These are phyloP conservation scores for Gymnocheta viridis DNA, from an alignment of 2,888 invertebrate genomes.

Conservation along the genomic window DNA sequence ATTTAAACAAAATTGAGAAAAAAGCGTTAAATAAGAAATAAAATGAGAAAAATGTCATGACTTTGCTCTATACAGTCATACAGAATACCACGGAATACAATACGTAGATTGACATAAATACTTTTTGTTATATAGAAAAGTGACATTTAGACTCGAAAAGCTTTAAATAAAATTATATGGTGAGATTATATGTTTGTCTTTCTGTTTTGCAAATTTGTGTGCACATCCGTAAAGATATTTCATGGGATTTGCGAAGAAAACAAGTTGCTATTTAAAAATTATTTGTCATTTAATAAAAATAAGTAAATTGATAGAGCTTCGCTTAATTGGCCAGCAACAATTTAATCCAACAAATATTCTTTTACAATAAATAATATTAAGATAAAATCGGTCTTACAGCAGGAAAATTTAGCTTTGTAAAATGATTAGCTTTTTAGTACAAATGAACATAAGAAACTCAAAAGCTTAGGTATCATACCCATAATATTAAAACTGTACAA, in stretches of 20 bases:
- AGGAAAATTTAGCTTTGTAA: background rate
- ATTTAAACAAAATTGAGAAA: constrained; percentile 47
- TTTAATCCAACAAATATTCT: background rate
- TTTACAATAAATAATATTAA: background rate
- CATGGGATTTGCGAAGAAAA: background rate
- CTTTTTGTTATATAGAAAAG: constrained; percentile 59
- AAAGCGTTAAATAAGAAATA: too few species aligned
- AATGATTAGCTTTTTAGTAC: background rate
- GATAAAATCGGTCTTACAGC: background rate
- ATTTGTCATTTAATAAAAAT: constrained; percentile 1
- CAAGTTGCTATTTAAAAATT: background rate
- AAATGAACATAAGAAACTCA: background rate
- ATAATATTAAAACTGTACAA: background rate
- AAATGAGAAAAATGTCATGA: constrained; percentile 68
- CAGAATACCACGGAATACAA: background rate
- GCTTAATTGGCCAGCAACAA: background rate
- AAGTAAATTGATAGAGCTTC: background rate
- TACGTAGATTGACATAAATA: constrained; percentile 43
- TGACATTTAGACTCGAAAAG: constrained; percentile 57
- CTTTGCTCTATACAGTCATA: constrained; percentile 56
- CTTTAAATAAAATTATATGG: constrained; percentile 54
- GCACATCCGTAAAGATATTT: background rate
- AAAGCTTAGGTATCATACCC: background rate
- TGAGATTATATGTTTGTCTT: constrained; percentile 28
- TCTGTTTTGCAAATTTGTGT: background rate